phyloP scores from a whole-genome alignment of 2,888 invertebrate genomes.

The Galeopsomyia nigrocyanea region DNA sequence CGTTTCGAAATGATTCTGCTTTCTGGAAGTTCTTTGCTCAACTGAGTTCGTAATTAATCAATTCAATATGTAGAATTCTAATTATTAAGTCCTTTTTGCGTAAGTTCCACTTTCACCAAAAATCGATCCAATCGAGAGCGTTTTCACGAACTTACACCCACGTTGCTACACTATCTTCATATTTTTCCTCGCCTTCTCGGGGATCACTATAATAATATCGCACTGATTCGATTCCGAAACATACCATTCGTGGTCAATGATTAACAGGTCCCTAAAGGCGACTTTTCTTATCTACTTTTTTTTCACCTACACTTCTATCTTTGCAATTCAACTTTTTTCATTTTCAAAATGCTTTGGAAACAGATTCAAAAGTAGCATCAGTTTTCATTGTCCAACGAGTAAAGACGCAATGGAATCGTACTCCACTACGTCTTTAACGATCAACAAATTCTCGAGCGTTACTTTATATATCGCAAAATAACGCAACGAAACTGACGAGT shows the following conservation, averaged over 20 bases:
- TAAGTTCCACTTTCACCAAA: conserved; percentile 37
- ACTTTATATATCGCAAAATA: background rate
- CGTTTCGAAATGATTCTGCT: conserved; percentile 33
- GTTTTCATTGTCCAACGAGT: too few species aligned
- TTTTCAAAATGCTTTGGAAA: too few species aligned
- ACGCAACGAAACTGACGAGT: conserved; percentile 13
- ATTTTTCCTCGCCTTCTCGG: conserved; percentile 8
- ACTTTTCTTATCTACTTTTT: conserved; percentile 22
- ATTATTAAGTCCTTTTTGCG: conserved; percentile 30
- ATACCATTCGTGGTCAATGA: conserved; percentile 25
- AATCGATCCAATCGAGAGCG: conserved; percentile 28
- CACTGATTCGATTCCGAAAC: conserved; percentile 37
- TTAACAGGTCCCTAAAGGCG: conserved; percentile 32
- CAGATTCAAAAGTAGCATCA: too few species aligned
- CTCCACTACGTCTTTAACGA: too few species aligned
- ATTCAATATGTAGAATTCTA: conserved; percentile 24
- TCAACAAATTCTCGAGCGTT: too few species aligned
- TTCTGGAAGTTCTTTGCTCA: conserved; percentile 37
- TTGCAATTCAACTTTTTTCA: background rate
- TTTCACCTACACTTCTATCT: conserved; percentile 25
- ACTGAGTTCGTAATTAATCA: conserved; percentile 25
- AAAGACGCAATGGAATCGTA: too few species aligned
- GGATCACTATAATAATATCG: conserved; percentile 23
- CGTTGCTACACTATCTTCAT: conserved; percentile 34
- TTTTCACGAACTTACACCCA: conserved; percentile 27